phyloP scores from a whole-genome alignment of 2,113 vertebrate species.

The Sialia sialis region DNA sequence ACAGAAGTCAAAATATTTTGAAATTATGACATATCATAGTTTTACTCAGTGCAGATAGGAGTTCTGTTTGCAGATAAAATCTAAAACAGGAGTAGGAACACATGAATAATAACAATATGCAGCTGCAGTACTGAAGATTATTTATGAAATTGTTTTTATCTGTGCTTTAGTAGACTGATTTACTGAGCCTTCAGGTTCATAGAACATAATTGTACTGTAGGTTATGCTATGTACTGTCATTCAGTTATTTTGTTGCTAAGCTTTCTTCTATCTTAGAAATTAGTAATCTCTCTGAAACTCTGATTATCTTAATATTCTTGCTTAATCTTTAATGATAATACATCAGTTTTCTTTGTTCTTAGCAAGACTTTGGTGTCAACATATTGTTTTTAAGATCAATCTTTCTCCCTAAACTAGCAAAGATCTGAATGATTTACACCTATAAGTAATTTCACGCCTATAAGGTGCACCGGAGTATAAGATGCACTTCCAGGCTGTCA shows the following conservation, averaged over 20 bases:
- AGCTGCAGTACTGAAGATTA: background rate
- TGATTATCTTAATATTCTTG: background rate
- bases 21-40: background rate
- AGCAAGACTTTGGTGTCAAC: background rate
- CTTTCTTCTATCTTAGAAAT: background rate
- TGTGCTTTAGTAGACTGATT: background rate
- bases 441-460: too few relatives aligned
- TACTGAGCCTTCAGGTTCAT: background rate
- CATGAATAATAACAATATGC: background rate
- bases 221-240: background rate
- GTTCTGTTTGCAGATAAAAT: background rate
- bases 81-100: background rate
- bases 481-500: too few relatives aligned
- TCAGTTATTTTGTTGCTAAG: background rate
- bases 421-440: background rate
- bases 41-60: background rate
- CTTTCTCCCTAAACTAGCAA: background rate
- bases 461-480: too few relatives aligned
- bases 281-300: background rate
- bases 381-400: background rate
- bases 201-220: background rate
- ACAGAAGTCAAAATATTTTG: conserved; percentile 24
- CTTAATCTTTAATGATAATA: background rate
- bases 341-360: background rate
- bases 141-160: conserved; percentile 9